These are phyloP conservation scores for Drosophila formosana DNA, from an alignment of 2,888 invertebrate genomes.

Conservation along the genomic window DNA sequence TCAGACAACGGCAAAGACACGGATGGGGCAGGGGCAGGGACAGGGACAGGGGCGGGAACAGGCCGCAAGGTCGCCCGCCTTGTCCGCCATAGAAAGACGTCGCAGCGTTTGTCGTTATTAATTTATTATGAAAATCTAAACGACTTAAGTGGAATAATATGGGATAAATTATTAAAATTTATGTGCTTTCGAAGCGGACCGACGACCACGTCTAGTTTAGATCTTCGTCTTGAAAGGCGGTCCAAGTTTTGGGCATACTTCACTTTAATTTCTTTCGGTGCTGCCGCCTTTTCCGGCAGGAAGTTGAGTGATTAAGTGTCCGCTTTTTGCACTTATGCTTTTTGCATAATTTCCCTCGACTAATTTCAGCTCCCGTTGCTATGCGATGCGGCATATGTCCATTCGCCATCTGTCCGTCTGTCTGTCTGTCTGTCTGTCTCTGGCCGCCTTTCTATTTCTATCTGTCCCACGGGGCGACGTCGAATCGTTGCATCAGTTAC, in stretches of 20 bases:
- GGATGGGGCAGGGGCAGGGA: not conserved
- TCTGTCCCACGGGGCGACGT: slow-evolving; percentile 1
- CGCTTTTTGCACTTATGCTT: slow-evolving; percentile 77
- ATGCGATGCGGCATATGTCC: slow-evolving; percentile 21
- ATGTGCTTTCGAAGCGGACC: slow-evolving; percentile 78
- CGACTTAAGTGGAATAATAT: slow-evolving; percentile 84
- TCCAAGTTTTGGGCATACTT: slow-evolving; percentile 74
- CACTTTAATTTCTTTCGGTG: slow-evolving; percentile 76
- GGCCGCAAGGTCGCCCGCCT: slow-evolving; percentile 64
- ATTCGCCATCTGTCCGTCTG: not conserved
- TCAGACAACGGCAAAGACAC: not conserved
- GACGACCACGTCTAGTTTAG: slow-evolving; percentile 29
- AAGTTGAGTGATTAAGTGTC: slow-evolving; percentile 78
- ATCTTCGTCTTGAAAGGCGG: slow-evolving; percentile 45
- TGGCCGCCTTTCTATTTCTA: slow-evolving; percentile 1
- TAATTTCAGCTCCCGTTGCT: slow-evolving; percentile 46
- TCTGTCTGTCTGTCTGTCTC: not conserved
- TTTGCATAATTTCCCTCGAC: slow-evolving; percentile 65
- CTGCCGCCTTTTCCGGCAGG: slow-evolving; percentile 61
- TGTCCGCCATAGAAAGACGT: slow-evolving; percentile 32
- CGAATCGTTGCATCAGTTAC: slow-evolving; percentile 6
- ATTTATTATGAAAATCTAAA: slow-evolving; percentile 84
- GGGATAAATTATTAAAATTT: slow-evolving; percentile 84
- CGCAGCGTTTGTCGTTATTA: slow-evolving; percentile 78
- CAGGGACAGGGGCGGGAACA: not conserved